phyloP scores from a whole-genome alignment of 2,888 invertebrate species.

The Punctoribates punctum region DNA sequence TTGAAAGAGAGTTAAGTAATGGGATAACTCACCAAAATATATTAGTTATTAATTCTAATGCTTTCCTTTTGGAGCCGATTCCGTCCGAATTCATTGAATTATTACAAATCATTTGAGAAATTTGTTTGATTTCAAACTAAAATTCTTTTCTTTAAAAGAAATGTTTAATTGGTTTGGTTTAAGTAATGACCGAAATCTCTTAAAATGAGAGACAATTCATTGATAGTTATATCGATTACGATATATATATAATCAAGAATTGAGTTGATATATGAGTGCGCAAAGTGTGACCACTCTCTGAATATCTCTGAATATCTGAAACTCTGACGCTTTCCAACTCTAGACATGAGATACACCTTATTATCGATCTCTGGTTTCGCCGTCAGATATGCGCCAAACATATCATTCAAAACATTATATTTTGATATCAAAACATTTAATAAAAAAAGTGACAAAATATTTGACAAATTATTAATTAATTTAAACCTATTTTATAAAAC shows the following conservation, averaged over 20 bases:
- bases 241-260: no score
- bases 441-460: no score
- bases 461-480: no score
- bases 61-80: conserved; percentile 40
- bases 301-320: neutral
- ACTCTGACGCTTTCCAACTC: neutral
- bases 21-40: conserved; percentile 43
- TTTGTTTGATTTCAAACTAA: neutral
- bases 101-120: conserved; percentile 17
- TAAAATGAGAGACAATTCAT: no score
- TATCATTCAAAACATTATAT: no score
- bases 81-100: conserved; percentile 14
- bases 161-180: no score
- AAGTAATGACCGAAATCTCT: no score
- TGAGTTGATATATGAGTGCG: neutral
- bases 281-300: neutral
- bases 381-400: neutral
- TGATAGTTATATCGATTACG: no score
- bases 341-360: neutral
- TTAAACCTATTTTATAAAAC: no score
- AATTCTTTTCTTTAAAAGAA: neutral
- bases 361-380: neutral
- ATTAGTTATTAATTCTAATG: conserved; percentile 43
- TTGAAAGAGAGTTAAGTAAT: neutral
- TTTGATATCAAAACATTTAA: no score